A percentile compares a stretch with the other conserved stretches of the same genome.
phyloP scores from a whole-genome alignment of 2,797 vertebrate species.

The Aeoliscus strigatus region DNA sequence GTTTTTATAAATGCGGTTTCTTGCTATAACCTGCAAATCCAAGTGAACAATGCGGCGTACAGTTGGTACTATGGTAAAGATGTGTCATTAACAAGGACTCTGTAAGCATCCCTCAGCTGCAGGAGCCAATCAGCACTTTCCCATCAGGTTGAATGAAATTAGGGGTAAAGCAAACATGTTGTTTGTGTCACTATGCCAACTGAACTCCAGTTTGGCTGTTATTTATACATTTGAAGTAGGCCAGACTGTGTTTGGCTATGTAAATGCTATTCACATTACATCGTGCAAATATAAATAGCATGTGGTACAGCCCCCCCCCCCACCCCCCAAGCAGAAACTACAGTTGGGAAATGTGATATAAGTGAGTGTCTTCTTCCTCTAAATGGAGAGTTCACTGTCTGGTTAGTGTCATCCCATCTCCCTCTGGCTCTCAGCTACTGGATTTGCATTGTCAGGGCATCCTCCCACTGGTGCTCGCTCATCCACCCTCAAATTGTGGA shows the following conservation, averaged over 20 bases:
- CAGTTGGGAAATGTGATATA: conserved; percentile 42
- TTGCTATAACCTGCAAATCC: too few relatives aligned
- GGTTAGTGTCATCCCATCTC: conserved; percentile 60
- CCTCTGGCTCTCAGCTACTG: conserved; percentile 34
- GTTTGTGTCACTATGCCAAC: conserved; percentile 53
- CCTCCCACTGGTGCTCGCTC: conserved; percentile 36
- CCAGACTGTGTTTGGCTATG: conserved; percentile 59
- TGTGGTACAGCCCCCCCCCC: conserved; percentile 35
- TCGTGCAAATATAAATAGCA: conserved; percentile 50
- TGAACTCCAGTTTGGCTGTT: conserved; percentile 49
- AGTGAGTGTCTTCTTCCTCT: conserved; percentile 34
- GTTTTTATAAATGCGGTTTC: too few relatives aligned
- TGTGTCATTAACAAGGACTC: conserved; percentile 31
- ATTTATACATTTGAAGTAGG: conserved; percentile 62
- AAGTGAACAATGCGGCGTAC: too few relatives aligned
- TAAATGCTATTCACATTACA: conserved; percentile 60
- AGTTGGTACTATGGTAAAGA: too few relatives aligned
- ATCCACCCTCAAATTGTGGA: conserved; percentile 28
- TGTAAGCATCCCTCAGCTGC: conserved; percentile 55
- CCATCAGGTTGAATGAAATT: conserved; percentile 53
- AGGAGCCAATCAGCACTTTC: conserved; percentile 57
- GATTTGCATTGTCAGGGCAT: conserved; percentile 47
- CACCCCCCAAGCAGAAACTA: conserved; percentile 34
- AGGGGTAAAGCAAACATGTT: conserved; percentile 47
- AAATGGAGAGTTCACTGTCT: conserved; percentile 55